These are phyloP conservation scores for Procapra przewalskii DNA, from an alignment of 2,113 vertebrate genomes.

Conservation along the genomic window DNA sequence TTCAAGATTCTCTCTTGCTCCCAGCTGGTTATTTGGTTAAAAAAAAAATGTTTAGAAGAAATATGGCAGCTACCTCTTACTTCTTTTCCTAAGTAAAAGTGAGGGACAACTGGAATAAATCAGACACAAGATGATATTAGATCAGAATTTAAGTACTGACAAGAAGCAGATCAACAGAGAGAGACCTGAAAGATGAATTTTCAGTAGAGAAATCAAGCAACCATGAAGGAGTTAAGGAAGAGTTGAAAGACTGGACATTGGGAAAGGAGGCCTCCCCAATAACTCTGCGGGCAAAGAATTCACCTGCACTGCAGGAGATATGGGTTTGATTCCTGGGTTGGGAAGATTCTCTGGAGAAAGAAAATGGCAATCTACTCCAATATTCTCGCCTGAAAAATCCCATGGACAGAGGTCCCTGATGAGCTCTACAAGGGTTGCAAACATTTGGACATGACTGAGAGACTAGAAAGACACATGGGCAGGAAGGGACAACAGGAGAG, in stretches of 20 bases:
- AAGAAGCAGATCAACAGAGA: background rate
- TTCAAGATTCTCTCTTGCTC: background rate
- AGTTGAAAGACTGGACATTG: background rate
- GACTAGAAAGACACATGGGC: background rate
- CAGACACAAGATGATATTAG: background rate
- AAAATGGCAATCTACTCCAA: background rate
- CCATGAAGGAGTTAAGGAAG: background rate
- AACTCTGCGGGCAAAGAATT: background rate
- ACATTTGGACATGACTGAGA: background rate
- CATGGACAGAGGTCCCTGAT: background rate
- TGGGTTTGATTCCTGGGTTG: background rate
- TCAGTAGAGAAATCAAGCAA: background rate
- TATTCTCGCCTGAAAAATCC: background rate
- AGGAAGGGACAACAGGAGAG: background rate
- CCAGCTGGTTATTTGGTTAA: background rate
- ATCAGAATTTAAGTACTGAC: background rate
- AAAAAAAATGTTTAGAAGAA: conserved; percentile 33
- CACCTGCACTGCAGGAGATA: background rate
- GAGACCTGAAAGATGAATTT: background rate
- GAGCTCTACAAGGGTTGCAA: background rate
- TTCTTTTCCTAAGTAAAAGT: background rate
- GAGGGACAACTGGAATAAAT: background rate
- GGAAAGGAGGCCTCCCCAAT: background rate
- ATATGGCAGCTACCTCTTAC: background rate
- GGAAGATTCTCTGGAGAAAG: background rate